phyloP scores from a whole-genome alignment of 1,140 invertebrate species.

The Tribolium castaneum region DNA sequence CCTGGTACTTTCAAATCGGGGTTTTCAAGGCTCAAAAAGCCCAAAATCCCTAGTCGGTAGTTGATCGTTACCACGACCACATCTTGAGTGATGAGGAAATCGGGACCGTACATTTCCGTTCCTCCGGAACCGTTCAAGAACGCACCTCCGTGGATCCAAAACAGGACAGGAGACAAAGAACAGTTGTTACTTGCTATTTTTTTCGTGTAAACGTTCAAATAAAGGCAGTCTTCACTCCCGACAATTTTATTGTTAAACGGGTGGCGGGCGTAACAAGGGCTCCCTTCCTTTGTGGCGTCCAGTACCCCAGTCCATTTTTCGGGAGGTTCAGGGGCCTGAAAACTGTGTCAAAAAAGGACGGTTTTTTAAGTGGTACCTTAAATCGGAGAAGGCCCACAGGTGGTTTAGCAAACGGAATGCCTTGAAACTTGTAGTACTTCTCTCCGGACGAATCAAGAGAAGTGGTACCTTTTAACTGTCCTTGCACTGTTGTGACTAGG shows the following conservation, averaged over 20 bases:
- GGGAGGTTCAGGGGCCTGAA: conserved; percentile 51
- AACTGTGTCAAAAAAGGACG: neutral
- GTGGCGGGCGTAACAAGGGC: conserved; percentile 36
- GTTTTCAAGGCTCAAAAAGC: conserved; percentile 57
- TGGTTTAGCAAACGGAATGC: conserved; percentile 76
- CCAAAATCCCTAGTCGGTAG: conserved; percentile 62
- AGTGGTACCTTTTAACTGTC: conserved; percentile 53
- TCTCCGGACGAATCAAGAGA: conserved; percentile 56
- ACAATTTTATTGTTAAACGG: neutral
- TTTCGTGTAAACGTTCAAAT: conserved; percentile 77
- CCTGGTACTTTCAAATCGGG: conserved; percentile 64
- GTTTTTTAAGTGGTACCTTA: conserved; percentile 60
- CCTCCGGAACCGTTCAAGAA: conserved; percentile 70
- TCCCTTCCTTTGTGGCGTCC: conserved; percentile 63
- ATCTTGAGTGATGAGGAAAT: conserved; percentile 72
- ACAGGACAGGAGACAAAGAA: conserved; percentile 68
- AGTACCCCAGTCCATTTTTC: conserved; percentile 65
- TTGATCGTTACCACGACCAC: conserved; percentile 65
- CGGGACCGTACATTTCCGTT: conserved; percentile 66
- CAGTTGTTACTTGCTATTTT: neutral
- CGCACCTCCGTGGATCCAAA: conserved; percentile 75
- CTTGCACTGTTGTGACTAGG: neutral
- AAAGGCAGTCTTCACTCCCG: conserved; percentile 76
- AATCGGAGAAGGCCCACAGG: conserved; percentile 74
- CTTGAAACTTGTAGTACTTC: conserved; percentile 67